These are phyloP conservation scores for Arbacia lixula DNA, from an alignment of 53 echinoderm and acorn worm species.

Conservation along the genomic window DNA sequence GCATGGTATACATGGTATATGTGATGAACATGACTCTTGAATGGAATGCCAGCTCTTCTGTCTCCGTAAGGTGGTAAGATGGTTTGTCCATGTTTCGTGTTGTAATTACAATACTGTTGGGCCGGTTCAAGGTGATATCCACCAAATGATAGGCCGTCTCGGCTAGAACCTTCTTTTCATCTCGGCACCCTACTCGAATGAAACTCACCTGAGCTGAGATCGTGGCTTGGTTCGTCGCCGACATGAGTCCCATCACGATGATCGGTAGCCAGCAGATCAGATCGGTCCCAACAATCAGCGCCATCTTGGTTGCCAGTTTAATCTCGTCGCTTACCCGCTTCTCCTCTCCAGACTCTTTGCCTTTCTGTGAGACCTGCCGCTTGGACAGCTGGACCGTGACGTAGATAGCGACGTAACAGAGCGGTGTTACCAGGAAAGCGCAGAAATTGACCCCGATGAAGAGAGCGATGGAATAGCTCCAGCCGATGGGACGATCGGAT, in stretches of 20 bases:
- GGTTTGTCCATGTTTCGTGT: no score
- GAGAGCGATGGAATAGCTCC: conserved; percentile 61
- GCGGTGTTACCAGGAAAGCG: conserved; percentile 45
- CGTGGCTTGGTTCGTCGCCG: background rate
- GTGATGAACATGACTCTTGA: no score
- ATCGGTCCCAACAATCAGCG: conserved; percentile 34
- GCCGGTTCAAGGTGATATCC: background rate
- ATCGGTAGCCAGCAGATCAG: conserved; percentile 36
- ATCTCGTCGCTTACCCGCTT: background rate
- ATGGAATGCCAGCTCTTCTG: no score
- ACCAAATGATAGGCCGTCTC: background rate
- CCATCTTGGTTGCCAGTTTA: conserved; percentile 34
- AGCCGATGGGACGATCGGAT: conserved; percentile 30
- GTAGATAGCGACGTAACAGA: conserved; percentile 65
- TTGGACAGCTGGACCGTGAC: conserved; percentile 42
- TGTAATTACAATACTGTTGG: no score
- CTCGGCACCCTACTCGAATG: background rate
- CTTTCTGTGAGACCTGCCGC: background rate
- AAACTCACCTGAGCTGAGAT: conserved; percentile 34
- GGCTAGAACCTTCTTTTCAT: background rate
- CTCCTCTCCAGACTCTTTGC: conserved; percentile 5
- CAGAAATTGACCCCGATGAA: conserved; percentile 57
- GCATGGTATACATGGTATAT: no score
- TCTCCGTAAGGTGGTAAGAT: no score
- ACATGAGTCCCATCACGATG: conserved; percentile 39